These are phyloP conservation scores for Caenorhabditis plicata DNA, from an alignment of 2,888 invertebrate genomes.

Conservation along the genomic window DNA sequence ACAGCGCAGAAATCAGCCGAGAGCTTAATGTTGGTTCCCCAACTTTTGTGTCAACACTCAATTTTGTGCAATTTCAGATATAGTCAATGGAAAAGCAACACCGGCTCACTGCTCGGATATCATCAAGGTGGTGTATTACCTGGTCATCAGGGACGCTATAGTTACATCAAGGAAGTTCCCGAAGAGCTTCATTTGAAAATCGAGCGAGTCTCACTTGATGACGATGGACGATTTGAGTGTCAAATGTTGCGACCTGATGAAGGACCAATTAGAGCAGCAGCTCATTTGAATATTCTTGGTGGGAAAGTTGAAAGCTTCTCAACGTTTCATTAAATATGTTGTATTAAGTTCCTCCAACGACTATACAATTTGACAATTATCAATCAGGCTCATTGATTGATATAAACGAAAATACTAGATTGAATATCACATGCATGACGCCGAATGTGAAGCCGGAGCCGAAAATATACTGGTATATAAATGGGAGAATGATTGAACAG, in stretches of 20 bases:
- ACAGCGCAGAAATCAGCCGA: slow-evolving; percentile 40
- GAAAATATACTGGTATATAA: slow-evolving; percentile 54
- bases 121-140: slow-evolving; percentile 52
- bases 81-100: slow-evolving; percentile 61
- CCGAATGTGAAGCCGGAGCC: slow-evolving; percentile 58
- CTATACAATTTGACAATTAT: slow-evolving; percentile 53
- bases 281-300: slow-evolving; percentile 59
- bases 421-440: slow-evolving; percentile 60
- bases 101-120: slow-evolving; percentile 52
- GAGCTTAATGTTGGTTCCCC: slow-evolving; percentile 23
- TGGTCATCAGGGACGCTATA: slow-evolving; percentile 60
- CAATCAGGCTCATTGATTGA: slow-evolving; percentile 48
- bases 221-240: slow-evolving; percentile 94
- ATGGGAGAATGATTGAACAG: slow-evolving; percentile 51
- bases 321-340: background rate
- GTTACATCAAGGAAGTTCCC: slow-evolving; percentile 57
- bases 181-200: slow-evolving; percentile 60
- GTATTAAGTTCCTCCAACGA: slow-evolving; percentile 54
- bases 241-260: slow-evolving; percentile 74
- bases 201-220: slow-evolving; percentile 75
- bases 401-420: slow-evolving; percentile 54
- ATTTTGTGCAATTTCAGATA: slow-evolving; percentile 30
- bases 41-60: background rate
- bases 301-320: background rate
- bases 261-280: slow-evolving; percentile 53